phyloP scores from a whole-genome alignment of 2,113 vertebrate species.

The Anoura caudifer region DNA sequence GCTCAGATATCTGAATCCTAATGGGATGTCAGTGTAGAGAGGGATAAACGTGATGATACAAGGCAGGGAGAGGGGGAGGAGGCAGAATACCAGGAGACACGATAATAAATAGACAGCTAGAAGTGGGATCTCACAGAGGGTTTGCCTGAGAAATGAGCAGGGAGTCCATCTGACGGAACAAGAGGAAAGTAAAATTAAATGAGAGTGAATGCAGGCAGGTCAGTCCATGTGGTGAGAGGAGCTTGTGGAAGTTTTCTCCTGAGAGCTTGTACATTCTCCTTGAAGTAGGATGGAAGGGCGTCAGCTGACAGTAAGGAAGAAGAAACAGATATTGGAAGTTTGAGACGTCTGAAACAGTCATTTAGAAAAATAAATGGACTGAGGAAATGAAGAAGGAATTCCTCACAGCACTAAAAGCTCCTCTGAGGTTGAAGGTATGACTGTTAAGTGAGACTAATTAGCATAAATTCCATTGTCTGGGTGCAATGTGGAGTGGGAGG shows the following conservation, averaged over 20 bases:
- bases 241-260: not conserved
- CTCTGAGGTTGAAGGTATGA: not conserved
- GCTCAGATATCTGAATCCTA: not conserved
- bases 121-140: not conserved
- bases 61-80: accelerated
- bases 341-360: not conserved
- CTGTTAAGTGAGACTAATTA: not conserved
- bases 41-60: not conserved
- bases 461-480: not conserved
- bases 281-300: not conserved
- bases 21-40: not conserved
- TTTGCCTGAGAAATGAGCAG: not conserved
- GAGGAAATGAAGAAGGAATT: not conserved
- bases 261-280: not conserved
- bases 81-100: not conserved
- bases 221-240: not conserved
- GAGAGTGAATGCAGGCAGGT: not conserved
- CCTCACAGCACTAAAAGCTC: not conserved
- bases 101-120: not conserved
- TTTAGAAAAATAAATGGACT: not conserved
- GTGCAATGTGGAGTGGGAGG: not conserved
- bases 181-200: not conserved
- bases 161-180: not conserved
- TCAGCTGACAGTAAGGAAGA: not conserved
- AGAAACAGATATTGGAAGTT: not conserved